Percentiles rank a stretch among this genome's conserved stretches.
These are phyloP conservation scores for Gymnocheta viridis DNA, from an alignment of 2,888 invertebrate genomes.

Conservation along the genomic window DNA sequence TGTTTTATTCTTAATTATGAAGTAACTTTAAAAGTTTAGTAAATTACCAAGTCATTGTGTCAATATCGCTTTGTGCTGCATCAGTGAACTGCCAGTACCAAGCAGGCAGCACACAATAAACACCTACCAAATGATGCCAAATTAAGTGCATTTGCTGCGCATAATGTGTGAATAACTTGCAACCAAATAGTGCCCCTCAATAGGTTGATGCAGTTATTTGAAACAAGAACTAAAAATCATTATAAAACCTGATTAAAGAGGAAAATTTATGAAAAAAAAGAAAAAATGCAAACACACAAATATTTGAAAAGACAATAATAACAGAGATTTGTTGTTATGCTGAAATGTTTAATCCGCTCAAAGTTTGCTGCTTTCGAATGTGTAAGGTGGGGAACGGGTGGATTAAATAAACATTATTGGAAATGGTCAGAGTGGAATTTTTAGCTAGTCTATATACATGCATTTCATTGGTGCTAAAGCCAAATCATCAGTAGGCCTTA, in stretches of 20 bases:
- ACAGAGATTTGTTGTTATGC: background rate
- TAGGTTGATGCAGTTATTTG: background rate
- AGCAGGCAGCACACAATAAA: background rate
- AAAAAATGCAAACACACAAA: background rate
- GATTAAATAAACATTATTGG: no score
- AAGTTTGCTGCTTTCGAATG: background rate
- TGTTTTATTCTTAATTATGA: constrained; percentile 26
- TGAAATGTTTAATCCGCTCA: background rate
- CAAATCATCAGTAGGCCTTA: no score
- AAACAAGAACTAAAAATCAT: background rate
- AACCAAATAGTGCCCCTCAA: background rate
- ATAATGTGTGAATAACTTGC: constrained; percentile 17
- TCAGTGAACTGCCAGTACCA: constrained; percentile 54
- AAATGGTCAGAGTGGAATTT: constrained; percentile 3
- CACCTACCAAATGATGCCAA: constrained; percentile 7
- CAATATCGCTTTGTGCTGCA: constrained; percentile 57
- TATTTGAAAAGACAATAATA: constrained; percentile 1
- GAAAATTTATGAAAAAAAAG: constrained; percentile 26
- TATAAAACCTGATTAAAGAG: constrained; percentile 25
- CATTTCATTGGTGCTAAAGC: no score
- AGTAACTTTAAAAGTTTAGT: constrained; percentile 52
- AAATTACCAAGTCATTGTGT: constrained; percentile 65
- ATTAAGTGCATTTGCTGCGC: constrained; percentile 8
- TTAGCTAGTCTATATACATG: no score
- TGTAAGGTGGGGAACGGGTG: no score